Conservation (phyloP, 2,797 vertebrate genomes). For the Bradypodion pumilum region DNA sequence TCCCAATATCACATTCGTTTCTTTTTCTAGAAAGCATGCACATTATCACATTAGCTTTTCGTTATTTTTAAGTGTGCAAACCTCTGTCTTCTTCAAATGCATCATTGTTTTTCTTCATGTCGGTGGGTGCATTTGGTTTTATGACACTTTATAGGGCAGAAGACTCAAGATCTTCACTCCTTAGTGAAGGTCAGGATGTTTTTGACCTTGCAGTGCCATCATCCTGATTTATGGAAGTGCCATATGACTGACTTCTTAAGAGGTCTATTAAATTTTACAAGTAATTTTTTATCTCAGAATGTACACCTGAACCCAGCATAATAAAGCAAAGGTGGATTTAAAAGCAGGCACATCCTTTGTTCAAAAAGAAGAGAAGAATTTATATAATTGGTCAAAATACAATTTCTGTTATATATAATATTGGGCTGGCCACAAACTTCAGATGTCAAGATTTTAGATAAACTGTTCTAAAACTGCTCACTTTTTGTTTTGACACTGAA, state of each 20-base stretch:
- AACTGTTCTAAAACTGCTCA: constrained; percentile 30
- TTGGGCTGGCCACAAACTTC: constrained; percentile 7
- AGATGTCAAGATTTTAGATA: neutral
- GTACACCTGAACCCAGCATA: constrained; percentile 14
- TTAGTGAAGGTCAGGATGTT: constrained; percentile 44
- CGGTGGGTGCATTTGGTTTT: neutral
- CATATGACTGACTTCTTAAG: constrained; percentile 38
- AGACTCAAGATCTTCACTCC: constrained; percentile 46
- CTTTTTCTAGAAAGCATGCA: neutral
- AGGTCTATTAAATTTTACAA: constrained; percentile 37
- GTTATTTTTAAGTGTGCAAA: neutral
- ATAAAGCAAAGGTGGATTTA: constrained; percentile 40
- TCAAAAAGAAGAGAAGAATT: neutral
- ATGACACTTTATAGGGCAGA: constrained; percentile 33
- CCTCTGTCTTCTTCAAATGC: neutral
- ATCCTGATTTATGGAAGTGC: constrained; percentile 49
- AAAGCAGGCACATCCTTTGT: neutral
- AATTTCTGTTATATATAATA: neutral
- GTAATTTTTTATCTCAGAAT: constrained; percentile 31
- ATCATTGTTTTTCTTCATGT: neutral
- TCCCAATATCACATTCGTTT: neutral
- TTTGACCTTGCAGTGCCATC: constrained; percentile 42
- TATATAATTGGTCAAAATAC: neutral
- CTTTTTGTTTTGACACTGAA: neutral
- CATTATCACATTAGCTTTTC: neutral